Conservation (phyloP, 2,888 invertebrate species). For the Mythimna vitellina region DNA sequence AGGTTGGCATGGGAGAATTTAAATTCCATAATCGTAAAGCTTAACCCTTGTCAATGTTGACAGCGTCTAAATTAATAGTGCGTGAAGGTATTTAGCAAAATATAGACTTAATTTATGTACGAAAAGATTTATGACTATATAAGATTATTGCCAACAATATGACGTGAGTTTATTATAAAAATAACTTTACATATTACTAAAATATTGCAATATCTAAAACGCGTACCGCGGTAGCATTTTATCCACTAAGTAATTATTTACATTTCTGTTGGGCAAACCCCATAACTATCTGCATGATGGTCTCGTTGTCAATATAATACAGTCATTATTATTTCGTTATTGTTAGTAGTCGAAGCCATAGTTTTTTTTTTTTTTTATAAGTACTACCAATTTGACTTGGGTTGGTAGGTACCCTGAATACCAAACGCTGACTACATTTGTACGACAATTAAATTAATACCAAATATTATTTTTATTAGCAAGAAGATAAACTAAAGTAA, state of each 20-base stretch:
- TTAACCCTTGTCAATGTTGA: conserved; percentile 85
- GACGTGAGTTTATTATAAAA: conserved; percentile 21
- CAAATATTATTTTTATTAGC: no score
- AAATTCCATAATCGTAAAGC: conserved; percentile 78
- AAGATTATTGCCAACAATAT: conserved; percentile 42
- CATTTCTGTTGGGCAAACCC: background rate
- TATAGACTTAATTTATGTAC: conserved; percentile 71
- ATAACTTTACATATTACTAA: conserved; percentile 13
- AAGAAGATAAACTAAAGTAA: background rate
- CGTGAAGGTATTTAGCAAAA: conserved; percentile 81
- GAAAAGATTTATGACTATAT: conserved; percentile 62
- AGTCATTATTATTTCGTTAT: background rate
- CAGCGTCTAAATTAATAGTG: conserved; percentile 84
- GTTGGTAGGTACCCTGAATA: no score
- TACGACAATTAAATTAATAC: no score
- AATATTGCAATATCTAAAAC: background rate
- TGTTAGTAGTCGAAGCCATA: background rate
- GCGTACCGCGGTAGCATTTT: conserved; percentile 9
- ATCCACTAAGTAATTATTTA: background rate
- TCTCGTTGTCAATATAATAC: background rate
- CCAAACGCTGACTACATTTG: no score
- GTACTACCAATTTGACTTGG: no score
- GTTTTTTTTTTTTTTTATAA: no score
- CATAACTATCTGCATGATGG: no score
- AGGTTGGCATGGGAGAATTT: conserved; percentile 70